Base-by-base conservation (phyloP, 2,113 vertebrate genomes). In the rat (Rattus norvegicus) region DNA sequence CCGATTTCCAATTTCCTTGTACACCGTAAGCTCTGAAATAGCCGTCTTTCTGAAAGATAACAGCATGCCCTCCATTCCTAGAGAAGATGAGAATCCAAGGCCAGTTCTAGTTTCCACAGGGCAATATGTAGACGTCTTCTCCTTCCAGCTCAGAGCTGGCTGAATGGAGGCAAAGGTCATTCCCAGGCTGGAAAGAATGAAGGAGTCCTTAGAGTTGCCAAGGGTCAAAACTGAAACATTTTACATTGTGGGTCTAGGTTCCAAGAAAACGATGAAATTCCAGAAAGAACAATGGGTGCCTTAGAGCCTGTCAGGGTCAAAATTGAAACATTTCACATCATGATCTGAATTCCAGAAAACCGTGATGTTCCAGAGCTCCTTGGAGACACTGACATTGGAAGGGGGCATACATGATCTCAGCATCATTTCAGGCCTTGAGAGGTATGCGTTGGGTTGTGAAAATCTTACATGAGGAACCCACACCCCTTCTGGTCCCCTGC, bases 261-360 rank as follows among this genome's bases (percentile, higher is more conserved):
- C 61, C 83, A 65, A 93, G 87, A 83, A 93, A 94, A 92, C 19
- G 36, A 61, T 72, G 56, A 91, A 43, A 91, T 90, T 92, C 49
- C 79, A 79, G 93, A 77, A 93, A 89, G 89, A 84, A 86, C 94
- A 92, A 61, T 22, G 65, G 67, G 19, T 28, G 2, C 43, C 13
- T 92, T 52, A 72, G 65, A 92, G 52, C 36, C 39, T 47, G 65
- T 87, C 43, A 96, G 24, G 52, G 80, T 96, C 83, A 87, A 79
- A 92, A 77, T 36, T 1, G 47, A 7, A 67, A 49, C 56, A 65
- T 85, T 92, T 93, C n/a, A 59, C 24, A 72, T 69, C 10, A 10
- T 36, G 79, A 65, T 95, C 85, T 91, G 67, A 65, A 77, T 87
- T 95, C 47, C 73, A 94, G 91, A 79, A 95, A 95, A 94, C 22